A percentile compares a stretch with the other conserved stretches of the same genome.
phyloP scores from a whole-genome alignment of 2,888 invertebrate species.

The Magallana nippona region DNA sequence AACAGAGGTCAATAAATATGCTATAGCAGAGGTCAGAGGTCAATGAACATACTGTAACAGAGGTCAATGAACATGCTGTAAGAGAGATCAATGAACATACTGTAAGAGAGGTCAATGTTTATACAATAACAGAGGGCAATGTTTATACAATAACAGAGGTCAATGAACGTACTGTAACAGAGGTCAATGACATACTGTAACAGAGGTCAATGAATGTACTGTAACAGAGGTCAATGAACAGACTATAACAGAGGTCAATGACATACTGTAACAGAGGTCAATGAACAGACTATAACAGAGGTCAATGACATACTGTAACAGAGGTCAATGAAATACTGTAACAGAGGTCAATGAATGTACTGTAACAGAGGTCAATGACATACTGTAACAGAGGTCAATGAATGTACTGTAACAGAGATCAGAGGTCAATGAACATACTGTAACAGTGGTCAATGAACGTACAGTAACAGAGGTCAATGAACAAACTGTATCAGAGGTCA shows the following conservation, averaged over 20 bases:
- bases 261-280: background rate
- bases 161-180: no score
- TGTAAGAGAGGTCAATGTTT: background rate
- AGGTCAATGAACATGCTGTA: background rate
- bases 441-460: constrained; percentile 50
- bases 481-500: background rate
- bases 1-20: background rate
- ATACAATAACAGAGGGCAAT: no score
- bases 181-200: no score
- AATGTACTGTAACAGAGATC: no score
- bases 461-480: background rate
- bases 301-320: no score
- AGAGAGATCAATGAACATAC: background rate
- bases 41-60: background rate
- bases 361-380: no score
- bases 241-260: background rate
- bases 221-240: constrained; percentile 70
- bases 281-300: background rate
- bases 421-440: constrained; percentile 88
- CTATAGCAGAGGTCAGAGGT: background rate
- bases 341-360: no score
- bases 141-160: no score
- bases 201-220: no score
- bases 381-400: no score
- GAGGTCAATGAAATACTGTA: no score